A percentile compares a stretch with the other conserved stretches of the same genome.
These are phyloP conservation scores for Nymphalis c-album DNA, from an alignment of 2,888 invertebrate genomes.

Conservation along the genomic window DNA sequence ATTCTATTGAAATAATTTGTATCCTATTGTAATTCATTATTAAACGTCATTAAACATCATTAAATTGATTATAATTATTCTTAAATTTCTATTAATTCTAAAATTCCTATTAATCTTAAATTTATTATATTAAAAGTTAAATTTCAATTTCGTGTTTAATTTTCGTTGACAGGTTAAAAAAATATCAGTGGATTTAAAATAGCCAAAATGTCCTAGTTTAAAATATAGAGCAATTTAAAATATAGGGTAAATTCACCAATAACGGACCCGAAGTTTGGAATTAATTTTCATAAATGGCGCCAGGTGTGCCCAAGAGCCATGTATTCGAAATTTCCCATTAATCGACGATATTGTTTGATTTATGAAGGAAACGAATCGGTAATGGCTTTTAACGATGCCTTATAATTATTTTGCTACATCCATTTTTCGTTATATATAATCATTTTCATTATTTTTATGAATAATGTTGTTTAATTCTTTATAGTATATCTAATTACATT, in stretches of 20 bases:
- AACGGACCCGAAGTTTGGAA: conserved; percentile 41
- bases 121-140: too few relatives aligned
- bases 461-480: not conserved
- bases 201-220: conserved; percentile 18
- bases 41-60: too few relatives aligned
- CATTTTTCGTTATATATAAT: conserved; percentile 7
- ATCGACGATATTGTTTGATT: conserved; percentile 47
- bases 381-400: conserved; percentile 32
- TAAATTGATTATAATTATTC: too few relatives aligned
- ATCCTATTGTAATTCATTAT: too few relatives aligned
- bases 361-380: conserved; percentile 45
- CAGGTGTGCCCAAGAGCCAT: conserved; percentile 50
- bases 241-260: conserved; percentile 28
- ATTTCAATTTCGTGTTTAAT: too few relatives aligned
- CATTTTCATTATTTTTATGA: not conserved
- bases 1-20: too few relatives aligned
- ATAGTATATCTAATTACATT: too few relatives aligned
- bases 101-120: too few relatives aligned
- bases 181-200: not conserved
- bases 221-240: conserved; percentile 25
- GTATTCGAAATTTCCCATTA: conserved; percentile 50
- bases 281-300: conserved; percentile 49
- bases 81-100: too few relatives aligned
- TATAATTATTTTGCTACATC: conserved; percentile 6
- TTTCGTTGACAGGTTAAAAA: not conserved